Evolutionary conservation across 1,140 invertebrate species (phyloP).

Genomic region (Cotesia vestalis): DNA sequence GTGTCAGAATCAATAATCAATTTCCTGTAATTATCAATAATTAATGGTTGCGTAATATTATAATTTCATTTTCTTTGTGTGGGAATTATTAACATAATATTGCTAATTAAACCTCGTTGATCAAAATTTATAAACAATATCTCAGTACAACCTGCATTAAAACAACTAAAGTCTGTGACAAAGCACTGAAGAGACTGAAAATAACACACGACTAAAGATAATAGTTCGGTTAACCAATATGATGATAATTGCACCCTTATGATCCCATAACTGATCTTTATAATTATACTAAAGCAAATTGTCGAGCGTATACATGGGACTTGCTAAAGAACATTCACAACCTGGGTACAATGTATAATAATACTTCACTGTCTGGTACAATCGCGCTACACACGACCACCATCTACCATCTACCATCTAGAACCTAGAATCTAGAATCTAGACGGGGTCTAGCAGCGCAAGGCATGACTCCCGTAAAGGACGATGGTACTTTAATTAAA

Average conservation of each 20-base stretch:
- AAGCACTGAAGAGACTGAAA: not conserved
- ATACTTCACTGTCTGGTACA: not conserved
- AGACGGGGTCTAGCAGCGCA: not conserved
- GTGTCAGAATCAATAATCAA: too few relatives aligned
- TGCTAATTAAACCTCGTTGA: too few relatives aligned
- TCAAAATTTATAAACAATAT: too few relatives aligned
- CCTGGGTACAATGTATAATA: not conserved
- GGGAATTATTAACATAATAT: too few relatives aligned
- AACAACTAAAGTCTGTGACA: too few relatives aligned
- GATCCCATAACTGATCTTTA: slow-evolving; percentile 9
- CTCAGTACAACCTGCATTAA: too few relatives aligned
- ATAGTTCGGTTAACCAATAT: slow-evolving; percentile 4
- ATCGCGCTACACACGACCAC: not conserved
- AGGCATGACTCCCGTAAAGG: slow-evolving; percentile 30
- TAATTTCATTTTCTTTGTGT: too few relatives aligned
- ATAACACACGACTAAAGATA: slow-evolving; percentile 4
- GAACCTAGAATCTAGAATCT: too few relatives aligned
- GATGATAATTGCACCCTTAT: slow-evolving; percentile 17
- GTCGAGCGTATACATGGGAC: not conserved
- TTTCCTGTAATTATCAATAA: too few relatives aligned
- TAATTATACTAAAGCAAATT: slow-evolving; percentile 21
- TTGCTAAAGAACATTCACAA: not conserved
- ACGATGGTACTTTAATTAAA: slow-evolving; percentile 47
- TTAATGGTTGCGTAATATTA: too few relatives aligned
- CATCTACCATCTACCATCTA: too few relatives aligned